Conservation (phyloP, 2,113 vertebrate genomes). For the Dromiciops gliroides region DNA sequence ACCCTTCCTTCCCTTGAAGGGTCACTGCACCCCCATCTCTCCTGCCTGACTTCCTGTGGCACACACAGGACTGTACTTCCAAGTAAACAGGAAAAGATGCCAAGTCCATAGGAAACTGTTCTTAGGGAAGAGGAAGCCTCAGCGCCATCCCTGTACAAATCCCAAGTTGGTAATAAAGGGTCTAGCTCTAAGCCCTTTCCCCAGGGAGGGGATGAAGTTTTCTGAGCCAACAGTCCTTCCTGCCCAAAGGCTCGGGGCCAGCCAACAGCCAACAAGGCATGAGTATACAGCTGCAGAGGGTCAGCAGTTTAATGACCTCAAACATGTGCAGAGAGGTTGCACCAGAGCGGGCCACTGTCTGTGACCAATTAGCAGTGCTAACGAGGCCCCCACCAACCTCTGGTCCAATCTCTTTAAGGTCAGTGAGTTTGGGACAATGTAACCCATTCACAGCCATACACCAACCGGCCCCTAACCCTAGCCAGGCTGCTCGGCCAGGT, state of each 20-base stretch:
- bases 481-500: background rate
- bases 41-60: background rate
- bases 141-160: background rate
- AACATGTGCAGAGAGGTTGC: rapidly evolving
- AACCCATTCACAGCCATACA: background rate
- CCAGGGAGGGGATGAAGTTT: background rate
- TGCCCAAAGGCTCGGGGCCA: background rate
- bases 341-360: rapidly evolving
- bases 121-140: background rate
- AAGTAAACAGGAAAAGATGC: background rate
- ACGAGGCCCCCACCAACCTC: background rate
- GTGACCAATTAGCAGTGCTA: background rate
- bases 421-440: background rate
- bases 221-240: background rate
- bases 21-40: background rate
- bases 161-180: background rate
- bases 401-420: background rate
- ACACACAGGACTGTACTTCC: background rate
- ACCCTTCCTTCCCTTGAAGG: background rate
- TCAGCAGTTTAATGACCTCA: background rate
- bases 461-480: background rate
- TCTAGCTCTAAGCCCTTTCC: background rate
- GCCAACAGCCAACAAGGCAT: background rate
- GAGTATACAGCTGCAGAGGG: background rate
- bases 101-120: background rate